Percentiles rank a stretch among this genome's conserved stretches.
phyloP scores from a whole-genome alignment of 92 coral and sea anemone species.

The Palythoa caribaeorum region DNA sequence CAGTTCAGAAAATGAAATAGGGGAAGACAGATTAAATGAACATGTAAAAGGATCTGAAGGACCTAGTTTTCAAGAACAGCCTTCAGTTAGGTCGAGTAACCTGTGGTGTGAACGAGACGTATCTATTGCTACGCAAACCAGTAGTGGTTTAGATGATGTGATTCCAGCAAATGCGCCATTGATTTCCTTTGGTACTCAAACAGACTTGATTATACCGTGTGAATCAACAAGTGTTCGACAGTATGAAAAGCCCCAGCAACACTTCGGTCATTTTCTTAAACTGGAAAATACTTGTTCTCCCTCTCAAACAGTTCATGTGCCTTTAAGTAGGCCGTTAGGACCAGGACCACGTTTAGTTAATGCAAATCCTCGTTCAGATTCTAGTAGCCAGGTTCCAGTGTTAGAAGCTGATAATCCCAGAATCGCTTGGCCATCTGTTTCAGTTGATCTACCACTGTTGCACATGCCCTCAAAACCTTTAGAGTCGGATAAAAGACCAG shows the following conservation, averaged over 20 bases:
- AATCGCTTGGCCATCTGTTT: conserved; percentile 9
- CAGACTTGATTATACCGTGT: background rate
- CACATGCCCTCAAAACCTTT: conserved; percentile 18
- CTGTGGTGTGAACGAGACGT: background rate
- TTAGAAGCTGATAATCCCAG: background rate
- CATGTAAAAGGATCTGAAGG: background rate
- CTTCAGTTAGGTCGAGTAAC: background rate
- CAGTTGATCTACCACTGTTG: background rate
- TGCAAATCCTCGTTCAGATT: background rate
- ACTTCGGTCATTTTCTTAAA: background rate
- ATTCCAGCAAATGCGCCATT: background rate
- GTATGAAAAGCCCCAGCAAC: background rate
- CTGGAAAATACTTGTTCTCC: background rate
- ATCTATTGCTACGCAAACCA: background rate
- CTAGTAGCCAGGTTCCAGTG: background rate
- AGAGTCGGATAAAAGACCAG: conserved; percentile 45
- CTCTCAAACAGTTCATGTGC: background rate
- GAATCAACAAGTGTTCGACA: background rate
- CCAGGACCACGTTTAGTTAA: background rate
- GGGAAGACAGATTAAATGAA: background rate
- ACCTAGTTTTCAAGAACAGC: background rate
- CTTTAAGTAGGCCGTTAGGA: background rate
- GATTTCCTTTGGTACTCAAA: conserved; percentile 21
- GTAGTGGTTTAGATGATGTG: background rate
- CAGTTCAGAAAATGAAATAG: background rate